Conservation (phyloP, 1,140 invertebrate species). For the Metaphire vulgaris region DNA sequence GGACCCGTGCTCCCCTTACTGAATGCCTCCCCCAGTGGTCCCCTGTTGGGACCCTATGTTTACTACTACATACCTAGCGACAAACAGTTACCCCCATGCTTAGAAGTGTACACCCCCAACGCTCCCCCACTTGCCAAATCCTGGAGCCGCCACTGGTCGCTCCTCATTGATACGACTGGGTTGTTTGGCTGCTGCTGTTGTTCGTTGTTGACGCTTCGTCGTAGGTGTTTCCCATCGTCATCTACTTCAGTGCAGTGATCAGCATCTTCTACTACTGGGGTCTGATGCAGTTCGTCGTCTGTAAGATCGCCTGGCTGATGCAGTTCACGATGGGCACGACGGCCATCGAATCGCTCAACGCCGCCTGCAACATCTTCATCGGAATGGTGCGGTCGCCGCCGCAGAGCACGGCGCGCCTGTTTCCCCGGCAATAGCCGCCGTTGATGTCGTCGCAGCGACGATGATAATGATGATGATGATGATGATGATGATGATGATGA, state of each 20-base stretch:
- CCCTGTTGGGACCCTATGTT: too few relatives aligned
- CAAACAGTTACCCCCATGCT: too few relatives aligned
- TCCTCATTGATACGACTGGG: neutral
- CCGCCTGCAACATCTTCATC: conserved; percentile 51
- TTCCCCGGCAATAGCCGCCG: too few relatives aligned
- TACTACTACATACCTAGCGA: neutral
- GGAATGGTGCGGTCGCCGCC: conserved; percentile 46
- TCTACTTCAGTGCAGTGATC: conserved; percentile 46
- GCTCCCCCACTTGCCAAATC: too few relatives aligned
- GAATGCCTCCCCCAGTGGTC: too few relatives aligned
- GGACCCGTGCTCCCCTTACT: too few relatives aligned
- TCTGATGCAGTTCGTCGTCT: conserved; percentile 55
- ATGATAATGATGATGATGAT: conserved; percentile 1
- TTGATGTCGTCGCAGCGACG: too few relatives aligned
- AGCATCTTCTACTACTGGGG: conserved; percentile 48
- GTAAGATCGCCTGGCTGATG: conserved; percentile 59
- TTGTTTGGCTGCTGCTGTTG: neutral
- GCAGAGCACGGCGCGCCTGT: too few relatives aligned
- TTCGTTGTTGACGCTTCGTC: neutral
- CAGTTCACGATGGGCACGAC: conserved; percentile 44
- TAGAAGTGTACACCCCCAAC: too few relatives aligned
- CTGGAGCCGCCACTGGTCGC: neutral
- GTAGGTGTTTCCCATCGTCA: conserved; percentile 45
- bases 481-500: conserved; percentile 2
- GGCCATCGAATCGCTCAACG: conserved; percentile 45